Evolutionary conservation across 2,888 invertebrate genomes (phyloP), one percentile per base, ranked within the genome.

Genomic region (Catonia carolina): DNA sequence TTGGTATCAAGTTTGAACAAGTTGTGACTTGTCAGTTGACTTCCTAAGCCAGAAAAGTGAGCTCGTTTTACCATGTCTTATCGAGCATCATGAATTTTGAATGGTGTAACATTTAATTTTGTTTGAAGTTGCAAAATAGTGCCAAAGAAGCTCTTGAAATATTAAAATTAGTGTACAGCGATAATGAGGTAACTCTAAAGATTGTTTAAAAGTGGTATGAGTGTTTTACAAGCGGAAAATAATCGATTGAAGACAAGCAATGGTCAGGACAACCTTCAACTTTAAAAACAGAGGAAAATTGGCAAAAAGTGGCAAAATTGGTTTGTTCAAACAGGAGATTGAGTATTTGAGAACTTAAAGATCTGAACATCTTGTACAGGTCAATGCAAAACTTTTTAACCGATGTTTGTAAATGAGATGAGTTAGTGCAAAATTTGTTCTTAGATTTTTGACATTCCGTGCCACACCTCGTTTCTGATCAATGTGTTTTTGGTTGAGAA

Each of bases 131-230:
- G 47, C 47, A 47, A 47, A 47, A 20, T 1, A 47, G 14, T 47
- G 27, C 47, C 23, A 47, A 47, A 47, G 27, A 47, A 27, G n/a
- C 47, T 47, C 47, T 22, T 6, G 20, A 20, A 20, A 5, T 42
- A 20, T 42, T 27, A 15, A 22, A 47, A 47, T 47, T 2, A 2
- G 27, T 47, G 47, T 27, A 47, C 23, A n/a, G 27, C 10, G 20
- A 42, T 42, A 41, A 41, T 41, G 10, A 15, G 8, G 23, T 47
- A 27, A 47, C 47, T 47, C n/a, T 47, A 23, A 47, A 47, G 10
- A 47, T n/a, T 47, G 47, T 47, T 7, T 23, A 47, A 20, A 47
- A 23, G n/a, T 47, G 47, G 47, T 47, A 27, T 47, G 47, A 23
- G 12, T 14, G 47, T 22, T 47, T 47, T 47, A 47, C 20, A 47